These are phyloP conservation scores for Danio kyathit DNA, from an alignment of 2,797 vertebrate genomes.

Conservation along the genomic window DNA sequence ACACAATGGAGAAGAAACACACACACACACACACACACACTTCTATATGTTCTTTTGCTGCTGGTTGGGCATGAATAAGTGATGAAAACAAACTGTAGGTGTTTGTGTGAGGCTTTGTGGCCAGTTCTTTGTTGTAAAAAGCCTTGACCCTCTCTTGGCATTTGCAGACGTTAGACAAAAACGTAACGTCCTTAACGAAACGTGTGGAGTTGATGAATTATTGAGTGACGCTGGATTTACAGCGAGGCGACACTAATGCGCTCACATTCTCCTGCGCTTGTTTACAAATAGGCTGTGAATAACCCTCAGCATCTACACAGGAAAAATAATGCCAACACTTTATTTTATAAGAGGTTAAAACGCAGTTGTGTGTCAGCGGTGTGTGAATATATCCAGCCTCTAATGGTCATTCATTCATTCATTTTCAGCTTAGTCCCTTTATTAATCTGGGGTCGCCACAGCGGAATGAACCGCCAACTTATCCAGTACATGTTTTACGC, in stretches of 20 bases:
- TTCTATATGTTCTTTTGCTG: neutral
- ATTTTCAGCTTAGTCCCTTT: too few species aligned
- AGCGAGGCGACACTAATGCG: conserved; percentile 84
- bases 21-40: too few species aligned
- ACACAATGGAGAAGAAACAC: too few species aligned
- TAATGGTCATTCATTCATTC: too few species aligned
- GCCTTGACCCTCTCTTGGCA: conserved; percentile 74
- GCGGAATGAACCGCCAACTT: too few species aligned
- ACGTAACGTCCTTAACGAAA: conserved; percentile 71
- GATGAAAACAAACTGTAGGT: conserved; percentile 80
- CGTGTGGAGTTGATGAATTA: conserved; percentile 83
- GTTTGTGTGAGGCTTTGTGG: conserved; percentile 68
- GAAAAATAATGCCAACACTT: too few species aligned
- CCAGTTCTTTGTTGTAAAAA: conserved; percentile 60
- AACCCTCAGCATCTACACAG: conserved; percentile 73
- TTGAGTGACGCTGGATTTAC: conserved; percentile 83
- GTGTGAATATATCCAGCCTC: too few species aligned
- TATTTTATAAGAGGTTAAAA: too few species aligned
- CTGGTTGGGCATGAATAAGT: conserved; percentile 75
- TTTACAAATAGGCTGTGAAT: conserved; percentile 86
- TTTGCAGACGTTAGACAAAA: conserved; percentile 72
- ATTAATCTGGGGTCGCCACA: too few species aligned
- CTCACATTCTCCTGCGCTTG: conserved; percentile 78
- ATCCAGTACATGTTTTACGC: too few species aligned
- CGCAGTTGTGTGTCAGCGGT: too few species aligned